Conservation (phyloP, 2,888 invertebrate species). For the Formica aserva region DNA sequence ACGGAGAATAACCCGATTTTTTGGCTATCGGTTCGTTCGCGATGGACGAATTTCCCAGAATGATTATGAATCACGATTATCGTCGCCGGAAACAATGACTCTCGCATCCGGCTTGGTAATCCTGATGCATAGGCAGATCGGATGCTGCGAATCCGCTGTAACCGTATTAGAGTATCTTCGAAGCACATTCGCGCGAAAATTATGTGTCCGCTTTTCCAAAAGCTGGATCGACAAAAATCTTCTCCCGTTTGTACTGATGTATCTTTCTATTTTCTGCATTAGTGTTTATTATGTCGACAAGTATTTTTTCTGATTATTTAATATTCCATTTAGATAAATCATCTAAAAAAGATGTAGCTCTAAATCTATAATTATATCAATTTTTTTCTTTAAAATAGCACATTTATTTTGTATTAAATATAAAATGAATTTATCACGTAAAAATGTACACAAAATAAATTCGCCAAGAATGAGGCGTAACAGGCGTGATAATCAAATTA, state of each 20-base stretch:
- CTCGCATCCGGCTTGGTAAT: constrained; percentile 68
- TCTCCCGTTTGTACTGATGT: neutral
- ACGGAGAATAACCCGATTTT: constrained; percentile 18
- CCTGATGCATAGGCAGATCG: constrained; percentile 56
- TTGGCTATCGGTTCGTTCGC: constrained; percentile 21
- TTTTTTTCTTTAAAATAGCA: neutral
- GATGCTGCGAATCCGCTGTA: constrained; percentile 23
- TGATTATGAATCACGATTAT: constrained; percentile 76
- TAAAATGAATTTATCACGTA: neutral
- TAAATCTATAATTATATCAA: neutral
- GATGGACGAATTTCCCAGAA: constrained; percentile 64
- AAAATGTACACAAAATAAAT: neutral
- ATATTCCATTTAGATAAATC: neutral
- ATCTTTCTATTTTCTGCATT: neutral
- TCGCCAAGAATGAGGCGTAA: neutral
- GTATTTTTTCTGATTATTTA: neutral
- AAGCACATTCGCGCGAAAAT: constrained; percentile 20
- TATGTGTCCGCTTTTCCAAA: constrained; percentile 22
- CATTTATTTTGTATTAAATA: neutral
- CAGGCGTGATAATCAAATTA: constrained; percentile 14
- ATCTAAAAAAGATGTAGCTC: neutral
- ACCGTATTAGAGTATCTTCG: constrained; percentile 39
- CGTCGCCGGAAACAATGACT: constrained; percentile 68
- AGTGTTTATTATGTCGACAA: neutral
- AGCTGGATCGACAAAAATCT: neutral